Percentiles rank a stretch among this genome's conserved stretches.
These are phyloP conservation scores for Alca torda DNA, from an alignment of 2,797 vertebrate species.

Conservation along the genomic window DNA sequence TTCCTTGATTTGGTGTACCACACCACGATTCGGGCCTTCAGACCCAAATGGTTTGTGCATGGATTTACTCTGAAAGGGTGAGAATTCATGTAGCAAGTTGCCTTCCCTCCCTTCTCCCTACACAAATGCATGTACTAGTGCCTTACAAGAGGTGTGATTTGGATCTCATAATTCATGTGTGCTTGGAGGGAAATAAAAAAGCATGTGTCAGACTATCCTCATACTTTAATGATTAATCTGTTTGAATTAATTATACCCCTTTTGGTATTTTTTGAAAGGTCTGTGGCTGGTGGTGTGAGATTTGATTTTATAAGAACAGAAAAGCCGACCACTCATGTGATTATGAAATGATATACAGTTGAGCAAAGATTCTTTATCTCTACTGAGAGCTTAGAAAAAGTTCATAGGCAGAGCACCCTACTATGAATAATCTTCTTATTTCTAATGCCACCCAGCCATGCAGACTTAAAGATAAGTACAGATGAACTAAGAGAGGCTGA, in stretches of 20 bases:
- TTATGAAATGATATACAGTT: conserved; percentile 19
- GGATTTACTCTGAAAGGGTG: background rate
- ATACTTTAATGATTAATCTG: conserved; percentile 18
- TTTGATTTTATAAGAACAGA: conserved; percentile 39
- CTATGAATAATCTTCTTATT: conserved; percentile 69
- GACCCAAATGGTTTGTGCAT: background rate
- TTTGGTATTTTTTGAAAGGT: background rate
- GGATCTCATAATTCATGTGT: conserved; percentile 6
- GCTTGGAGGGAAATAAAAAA: conserved; percentile 1
- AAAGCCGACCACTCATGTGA: background rate
- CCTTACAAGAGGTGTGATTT: background rate
- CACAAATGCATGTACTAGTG: background rate
- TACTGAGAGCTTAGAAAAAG: conserved; percentile 7
- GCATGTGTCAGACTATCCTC: background rate
- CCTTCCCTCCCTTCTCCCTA: background rate
- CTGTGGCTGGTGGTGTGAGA: background rate
- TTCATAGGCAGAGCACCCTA: conserved; percentile 36
- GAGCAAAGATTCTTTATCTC: conserved; percentile 41
- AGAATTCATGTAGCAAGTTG: background rate
- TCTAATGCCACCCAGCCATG: conserved; percentile 56
- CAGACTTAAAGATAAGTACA: conserved; percentile 62
- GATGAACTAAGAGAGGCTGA: conserved; percentile 60
- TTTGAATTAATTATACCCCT: conserved; percentile 47
- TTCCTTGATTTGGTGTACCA: background rate
- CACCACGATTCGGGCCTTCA: background rate